Evolutionary conservation across 2,113 vertebrate genomes (phyloP).

Genomic region (Herpetotheres cachinnans): DNA sequence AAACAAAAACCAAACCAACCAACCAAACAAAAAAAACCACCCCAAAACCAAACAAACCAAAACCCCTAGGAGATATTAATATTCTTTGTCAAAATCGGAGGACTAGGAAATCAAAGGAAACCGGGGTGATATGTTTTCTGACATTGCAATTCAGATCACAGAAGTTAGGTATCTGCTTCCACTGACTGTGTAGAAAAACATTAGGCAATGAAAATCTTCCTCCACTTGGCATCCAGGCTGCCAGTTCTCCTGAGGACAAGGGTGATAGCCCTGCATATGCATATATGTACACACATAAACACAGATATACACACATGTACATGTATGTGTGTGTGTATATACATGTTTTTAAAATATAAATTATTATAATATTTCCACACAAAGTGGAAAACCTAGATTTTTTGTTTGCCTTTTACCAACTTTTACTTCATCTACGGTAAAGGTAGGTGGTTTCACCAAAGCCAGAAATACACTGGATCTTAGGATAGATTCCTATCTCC

Average conservation of each 20-base stretch:
- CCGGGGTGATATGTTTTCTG: neutral
- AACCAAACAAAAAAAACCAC: neutral
- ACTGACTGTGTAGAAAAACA: neutral
- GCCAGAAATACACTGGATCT: neutral
- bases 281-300: neutral
- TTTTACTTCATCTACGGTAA: neutral
- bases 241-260: neutral
- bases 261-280: neutral
- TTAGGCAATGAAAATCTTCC: neutral
- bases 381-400: neutral
- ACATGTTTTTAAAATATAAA: neutral
- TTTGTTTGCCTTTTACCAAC: neutral
- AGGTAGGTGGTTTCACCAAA: neutral
- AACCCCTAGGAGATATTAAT: neutral
- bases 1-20: neutral
- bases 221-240: neutral
- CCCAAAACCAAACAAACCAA: too few species aligned
- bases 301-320: fast-evolving
- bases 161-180: neutral
- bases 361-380: neutral
- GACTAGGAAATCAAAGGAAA: neutral
- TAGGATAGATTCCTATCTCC: neutral
- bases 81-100: neutral
- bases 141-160: neutral
- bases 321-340: fast-evolving